These are phyloP conservation scores for Harpegnathos saltator DNA, from an alignment of 1,140 invertebrate species.

Conservation along the genomic window DNA sequence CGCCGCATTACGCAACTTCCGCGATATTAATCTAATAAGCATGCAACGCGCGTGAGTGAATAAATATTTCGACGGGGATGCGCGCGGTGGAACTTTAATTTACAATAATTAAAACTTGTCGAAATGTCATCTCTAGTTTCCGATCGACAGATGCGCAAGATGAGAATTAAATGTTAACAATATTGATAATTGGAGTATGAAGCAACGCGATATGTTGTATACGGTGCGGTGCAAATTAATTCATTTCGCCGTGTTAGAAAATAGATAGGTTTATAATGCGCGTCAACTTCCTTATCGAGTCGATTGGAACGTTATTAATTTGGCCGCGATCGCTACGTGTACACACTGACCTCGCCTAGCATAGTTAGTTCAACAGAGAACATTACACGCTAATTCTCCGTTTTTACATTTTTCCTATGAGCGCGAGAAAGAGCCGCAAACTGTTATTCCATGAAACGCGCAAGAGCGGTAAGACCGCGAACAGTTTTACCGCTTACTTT, in stretches of 20 bases:
- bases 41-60: neutral
- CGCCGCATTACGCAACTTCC: neutral
- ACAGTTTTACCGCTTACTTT: neutral
- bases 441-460: neutral
- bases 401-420: too few relatives aligned
- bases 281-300: too few relatives aligned
- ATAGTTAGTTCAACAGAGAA: slow-evolving; percentile 14
- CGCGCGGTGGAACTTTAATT: neutral
- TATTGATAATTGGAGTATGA: neutral
- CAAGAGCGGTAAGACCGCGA: neutral
- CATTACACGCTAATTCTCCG: neutral
- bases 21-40: neutral
- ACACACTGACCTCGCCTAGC: neutral
- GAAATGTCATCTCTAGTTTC: neutral
- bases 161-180: too few relatives aligned
- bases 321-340: neutral
- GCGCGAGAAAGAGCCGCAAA: slow-evolving; percentile 14
- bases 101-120: slow-evolving; percentile 3
- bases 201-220: neutral
- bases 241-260: neutral
- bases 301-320: neutral
- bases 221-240: neutral
- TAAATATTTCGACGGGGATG: neutral
- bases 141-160: neutral
- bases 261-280: neutral